A percentile compares a stretch with the other conserved stretches of the same genome.
These are phyloP conservation scores for Drosophila athabasca DNA, from an alignment of 1,140 invertebrate genomes.

Conservation along the genomic window DNA sequence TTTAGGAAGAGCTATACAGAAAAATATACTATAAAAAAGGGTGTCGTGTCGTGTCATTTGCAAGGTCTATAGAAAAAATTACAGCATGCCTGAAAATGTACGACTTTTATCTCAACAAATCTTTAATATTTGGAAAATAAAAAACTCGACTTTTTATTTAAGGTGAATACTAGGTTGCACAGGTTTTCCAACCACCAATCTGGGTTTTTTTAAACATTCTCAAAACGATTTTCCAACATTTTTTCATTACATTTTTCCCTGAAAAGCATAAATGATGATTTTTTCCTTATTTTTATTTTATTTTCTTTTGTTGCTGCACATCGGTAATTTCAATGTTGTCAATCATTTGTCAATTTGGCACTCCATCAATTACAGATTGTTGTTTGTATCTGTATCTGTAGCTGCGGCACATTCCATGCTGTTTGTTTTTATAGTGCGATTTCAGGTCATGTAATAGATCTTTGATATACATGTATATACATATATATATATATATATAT, in stretches of 20 bases:
- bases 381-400: conserved; percentile 9
- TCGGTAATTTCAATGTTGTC: conserved; percentile 55
- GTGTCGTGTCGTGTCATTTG: conserved; percentile 4
- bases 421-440: conserved; percentile 24
- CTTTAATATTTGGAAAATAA: no score
- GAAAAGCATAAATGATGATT: conserved; percentile 13
- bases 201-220: no score
- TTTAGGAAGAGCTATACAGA: conserved; percentile 23
- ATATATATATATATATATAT: conserved; percentile 28
- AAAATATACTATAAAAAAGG: conserved; percentile 6
- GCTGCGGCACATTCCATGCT: conserved; percentile 28
- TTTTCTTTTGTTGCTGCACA: conserved; percentile 13
- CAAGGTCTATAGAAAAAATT: neutral
- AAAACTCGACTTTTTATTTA: no score
- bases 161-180: no score
- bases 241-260: no score
- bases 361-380: conserved; percentile 49
- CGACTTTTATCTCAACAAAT: no score
- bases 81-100: no score
- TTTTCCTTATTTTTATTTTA: conserved; percentile 28
- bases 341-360: conserved; percentile 78
- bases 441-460: conserved; percentile 39
- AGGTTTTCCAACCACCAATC: no score
- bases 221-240: no score
- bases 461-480: conserved; percentile 38